Evolutionary conservation across 2,797 vertebrate genomes (phyloP), one percentile per base, ranked within the genome.

Genomic region (Enteromius trimaculatus): DNA sequence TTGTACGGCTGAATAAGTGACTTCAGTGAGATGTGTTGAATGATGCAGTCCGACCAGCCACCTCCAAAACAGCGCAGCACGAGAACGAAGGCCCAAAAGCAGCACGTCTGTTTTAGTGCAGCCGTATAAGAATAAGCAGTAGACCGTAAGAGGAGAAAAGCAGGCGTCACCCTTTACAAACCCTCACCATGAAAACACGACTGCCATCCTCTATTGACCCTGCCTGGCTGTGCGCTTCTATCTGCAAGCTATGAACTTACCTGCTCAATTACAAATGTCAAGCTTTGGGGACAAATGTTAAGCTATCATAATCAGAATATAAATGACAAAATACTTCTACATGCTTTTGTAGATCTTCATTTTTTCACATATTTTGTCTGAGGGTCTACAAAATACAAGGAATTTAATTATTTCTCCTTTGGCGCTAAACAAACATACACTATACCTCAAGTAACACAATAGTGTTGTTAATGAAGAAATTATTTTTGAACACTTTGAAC

Each of bases 51-150:
- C 6, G 75, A 82, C 79, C 77, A 34, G 42, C 53, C 60, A 60
- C 72, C 72, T 70, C 53, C 77, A 66, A 88, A 84, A 83, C 72
- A 83, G 26, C 42, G n/a, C 79, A 85, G 78, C 42, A 76, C 23
- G 65, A 65, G 79, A 75, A 81, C 60, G 77, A 80, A 82, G 49
- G 79, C 71, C 80, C 76, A 84, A 82, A 86, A 84, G 84, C 71
- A 87, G 72, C 69, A 75, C 58, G 60, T 68, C 42, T 65, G 70
- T 69, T 85, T 87, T 87, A 87, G 77, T 81, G 60, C 82, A 88
- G 88, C 88, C 82, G 71, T 79, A 69, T 77, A 72, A 68, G 70
- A 34, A 70, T 81, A 76, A 88, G 84, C 78, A 81, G 68, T 4
- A 86, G 66, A 69, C 77, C 34, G 29, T 26, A 80, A 34, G 39